These are phyloP conservation scores for Abrostola triplasia DNA, from an alignment of 2,888 invertebrate genomes.

Conservation along the genomic window DNA sequence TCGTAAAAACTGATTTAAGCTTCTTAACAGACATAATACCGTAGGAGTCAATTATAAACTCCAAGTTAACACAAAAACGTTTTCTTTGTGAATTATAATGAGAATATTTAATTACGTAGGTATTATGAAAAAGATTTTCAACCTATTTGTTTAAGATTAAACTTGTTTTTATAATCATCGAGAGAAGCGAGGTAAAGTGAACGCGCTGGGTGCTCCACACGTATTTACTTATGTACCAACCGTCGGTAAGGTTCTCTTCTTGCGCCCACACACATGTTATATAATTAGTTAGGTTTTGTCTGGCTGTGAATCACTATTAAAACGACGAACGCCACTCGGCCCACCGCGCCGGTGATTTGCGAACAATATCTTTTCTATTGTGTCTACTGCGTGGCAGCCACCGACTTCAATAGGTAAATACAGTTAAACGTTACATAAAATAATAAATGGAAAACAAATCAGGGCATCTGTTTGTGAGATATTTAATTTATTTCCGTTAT, in stretches of 20 bases:
- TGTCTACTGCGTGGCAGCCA: no score
- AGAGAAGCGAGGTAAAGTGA: no score
- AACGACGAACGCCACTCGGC: no score
- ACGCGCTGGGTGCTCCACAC: no score
- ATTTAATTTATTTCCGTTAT: not conserved
- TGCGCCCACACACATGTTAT: no score
- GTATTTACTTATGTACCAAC: no score
- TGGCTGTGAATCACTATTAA: no score
- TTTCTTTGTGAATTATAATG: conserved; percentile 28
- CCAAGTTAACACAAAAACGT: conserved; percentile 20
- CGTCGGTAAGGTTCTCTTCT: no score
- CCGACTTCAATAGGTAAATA: not conserved
- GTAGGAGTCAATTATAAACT: conserved; percentile 13
- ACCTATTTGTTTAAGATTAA: not conserved
- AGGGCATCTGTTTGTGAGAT: not conserved
- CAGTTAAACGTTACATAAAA: not conserved
- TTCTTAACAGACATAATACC: conserved; percentile 4
- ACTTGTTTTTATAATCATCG: not conserved
- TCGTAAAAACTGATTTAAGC: not conserved
- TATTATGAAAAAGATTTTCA: not conserved
- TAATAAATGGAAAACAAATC: not conserved
- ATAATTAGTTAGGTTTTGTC: no score
- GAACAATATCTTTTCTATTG: no score
- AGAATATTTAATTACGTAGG: conserved; percentile 25
- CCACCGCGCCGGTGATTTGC: no score